A percentile compares a stretch with the other conserved stretches of the same genome.
Evolutionary conservation across 2,888 invertebrate genomes (phyloP).

Genomic region (Tenthredo mesomela): DNA sequence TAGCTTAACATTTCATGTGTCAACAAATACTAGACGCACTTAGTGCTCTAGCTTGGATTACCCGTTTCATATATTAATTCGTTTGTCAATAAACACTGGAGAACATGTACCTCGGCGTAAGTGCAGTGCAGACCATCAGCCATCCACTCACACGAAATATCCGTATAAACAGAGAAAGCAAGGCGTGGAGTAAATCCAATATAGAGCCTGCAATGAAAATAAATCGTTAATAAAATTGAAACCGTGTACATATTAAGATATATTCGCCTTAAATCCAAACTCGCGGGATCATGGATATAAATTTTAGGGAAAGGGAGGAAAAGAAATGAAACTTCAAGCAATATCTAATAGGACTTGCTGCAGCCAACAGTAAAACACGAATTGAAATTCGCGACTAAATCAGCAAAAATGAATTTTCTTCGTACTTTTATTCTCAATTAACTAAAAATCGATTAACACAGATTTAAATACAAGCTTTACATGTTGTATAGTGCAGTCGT

Average conservation of each 20-base stretch:
- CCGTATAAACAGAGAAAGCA: not conserved
- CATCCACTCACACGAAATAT: not conserved
- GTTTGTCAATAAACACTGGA: not conserved
- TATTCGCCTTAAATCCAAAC: not conserved
- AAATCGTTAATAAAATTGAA: not conserved
- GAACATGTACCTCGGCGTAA: not conserved
- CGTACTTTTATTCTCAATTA: not conserved
- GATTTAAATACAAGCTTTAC: not conserved
- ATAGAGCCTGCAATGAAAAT: not conserved
- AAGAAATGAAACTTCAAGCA: not conserved
- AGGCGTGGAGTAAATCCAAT: not conserved
- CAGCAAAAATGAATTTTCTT: not conserved
- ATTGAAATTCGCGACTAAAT: not conserved
- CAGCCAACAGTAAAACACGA: not conserved
- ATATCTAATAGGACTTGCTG: not conserved
- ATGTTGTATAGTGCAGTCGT: not conserved
- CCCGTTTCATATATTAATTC: conserved; percentile 13
- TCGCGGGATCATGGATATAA: not conserved
- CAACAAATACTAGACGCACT: conserved; percentile 34
- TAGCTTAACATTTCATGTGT: not conserved
- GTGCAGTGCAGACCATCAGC: not conserved
- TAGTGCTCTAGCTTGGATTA: conserved; percentile 24
- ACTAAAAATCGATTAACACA: not conserved
- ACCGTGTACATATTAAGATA: not conserved
- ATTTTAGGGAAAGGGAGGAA: not conserved